A percentile compares a stretch with the other conserved stretches of the same genome.
Evolutionary conservation across 64 coral and sea anemone species (phyloP).

Genomic region (Dendrophyllia cribrosa): DNA sequence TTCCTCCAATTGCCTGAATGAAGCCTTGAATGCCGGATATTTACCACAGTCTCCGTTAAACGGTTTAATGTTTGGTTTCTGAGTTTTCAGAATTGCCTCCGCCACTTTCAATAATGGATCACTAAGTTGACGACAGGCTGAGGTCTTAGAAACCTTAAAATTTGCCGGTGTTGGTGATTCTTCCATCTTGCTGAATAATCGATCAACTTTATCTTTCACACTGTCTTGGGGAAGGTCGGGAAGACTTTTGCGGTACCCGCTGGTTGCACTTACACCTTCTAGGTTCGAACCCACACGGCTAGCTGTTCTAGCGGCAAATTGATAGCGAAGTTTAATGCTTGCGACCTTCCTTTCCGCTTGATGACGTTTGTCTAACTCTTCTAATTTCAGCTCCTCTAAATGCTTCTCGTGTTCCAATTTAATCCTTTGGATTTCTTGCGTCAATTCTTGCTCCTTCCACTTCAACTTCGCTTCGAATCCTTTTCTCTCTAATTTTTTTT

Average conservation of each 20-base stretch:
- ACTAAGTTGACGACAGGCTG: not conserved
- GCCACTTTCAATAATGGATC: not conserved
- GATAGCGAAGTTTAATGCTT: not conserved
- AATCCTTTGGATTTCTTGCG: not conserved
- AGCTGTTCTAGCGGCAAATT: not conserved
- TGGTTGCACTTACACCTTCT: not conserved
- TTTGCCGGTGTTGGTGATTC: not conserved
- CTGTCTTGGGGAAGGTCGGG: not conserved
- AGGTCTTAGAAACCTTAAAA: not conserved
- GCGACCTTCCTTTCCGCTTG: not conserved
- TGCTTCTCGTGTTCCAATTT: not conserved
- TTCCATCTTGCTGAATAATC: not conserved
- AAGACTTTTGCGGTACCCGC: not conserved
- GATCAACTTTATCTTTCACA: not conserved
- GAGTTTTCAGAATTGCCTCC: not conserved
- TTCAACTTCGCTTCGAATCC: not conserved
- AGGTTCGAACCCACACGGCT: not conserved
- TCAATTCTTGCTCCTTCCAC: not conserved
- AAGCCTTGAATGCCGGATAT: not conserved
- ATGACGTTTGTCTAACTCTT: not conserved
- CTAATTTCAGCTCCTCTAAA: not conserved
- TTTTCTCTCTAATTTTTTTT: not conserved
- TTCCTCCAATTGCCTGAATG: too few relatives aligned
- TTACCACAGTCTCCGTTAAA: conserved; percentile 4
- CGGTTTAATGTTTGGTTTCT: not conserved